Evolutionary conservation across 30 jellyfish, hydroid and myxozoan genomes (phyloP).

Genomic region (Morbakka virulenta): DNA sequence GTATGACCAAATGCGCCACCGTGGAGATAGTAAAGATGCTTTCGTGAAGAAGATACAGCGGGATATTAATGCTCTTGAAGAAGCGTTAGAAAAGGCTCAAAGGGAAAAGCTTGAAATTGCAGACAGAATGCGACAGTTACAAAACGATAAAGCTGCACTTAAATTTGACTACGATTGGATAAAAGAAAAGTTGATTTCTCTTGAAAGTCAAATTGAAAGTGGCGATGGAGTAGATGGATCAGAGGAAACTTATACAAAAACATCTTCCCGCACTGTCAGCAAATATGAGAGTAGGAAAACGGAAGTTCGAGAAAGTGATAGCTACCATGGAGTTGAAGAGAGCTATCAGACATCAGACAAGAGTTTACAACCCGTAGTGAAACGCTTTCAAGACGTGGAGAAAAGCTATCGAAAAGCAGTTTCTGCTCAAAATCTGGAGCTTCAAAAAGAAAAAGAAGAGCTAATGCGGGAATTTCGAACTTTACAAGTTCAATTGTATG

Average conservation of each 20-base stretch:
- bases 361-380: conserved; percentile 68
- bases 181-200: conserved; percentile 54
- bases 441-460: conserved; percentile 81
- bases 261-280: conserved; percentile 47
- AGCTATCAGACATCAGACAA: conserved; percentile 69
- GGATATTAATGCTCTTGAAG: conserved; percentile 75
- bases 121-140: conserved; percentile 89
- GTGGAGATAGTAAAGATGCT: conserved; percentile 71
- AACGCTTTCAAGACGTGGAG: conserved; percentile 68
- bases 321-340: conserved; percentile 62
- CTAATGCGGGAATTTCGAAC: conserved; percentile 84
- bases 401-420: conserved; percentile 67
- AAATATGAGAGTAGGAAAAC: conserved; percentile 57
- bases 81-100: conserved; percentile 81
- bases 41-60: conserved; percentile 76
- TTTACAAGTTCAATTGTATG: conserved; percentile 71
- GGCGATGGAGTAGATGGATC: conserved; percentile 37
- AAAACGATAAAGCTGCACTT: conserved; percentile 79
- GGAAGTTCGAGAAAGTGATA: conserved; percentile 60
- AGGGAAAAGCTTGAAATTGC: conserved; percentile 75
- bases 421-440: conserved; percentile 60
- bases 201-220: conserved; percentile 28
- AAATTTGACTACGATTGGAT: conserved; percentile 88
- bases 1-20: conserved; percentile 81
- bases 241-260: conserved; percentile 55